phyloP scores from a whole-genome alignment of 2,113 vertebrate species.

The Rhegmatorhina hoffmannsi region DNA sequence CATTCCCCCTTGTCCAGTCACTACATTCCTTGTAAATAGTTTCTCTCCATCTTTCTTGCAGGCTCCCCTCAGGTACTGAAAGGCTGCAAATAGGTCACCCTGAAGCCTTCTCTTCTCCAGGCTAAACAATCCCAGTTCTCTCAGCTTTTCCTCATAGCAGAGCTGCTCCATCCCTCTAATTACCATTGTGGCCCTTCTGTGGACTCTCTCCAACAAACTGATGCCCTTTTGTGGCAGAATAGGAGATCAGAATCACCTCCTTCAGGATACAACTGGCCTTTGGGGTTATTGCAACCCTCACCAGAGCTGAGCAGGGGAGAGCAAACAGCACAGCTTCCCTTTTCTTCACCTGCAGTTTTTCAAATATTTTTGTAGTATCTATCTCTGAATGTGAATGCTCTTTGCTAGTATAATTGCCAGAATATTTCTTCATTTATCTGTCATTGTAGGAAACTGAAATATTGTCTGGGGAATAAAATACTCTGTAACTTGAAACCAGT shows the following conservation, averaged over 20 bases:
- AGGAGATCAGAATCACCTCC: neutral
- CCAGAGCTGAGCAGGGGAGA: neutral
- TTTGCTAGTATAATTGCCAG: conserved; percentile 14
- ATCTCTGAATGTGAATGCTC: neutral
- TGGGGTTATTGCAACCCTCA: neutral
- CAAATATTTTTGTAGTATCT: neutral
- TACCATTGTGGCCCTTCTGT: neutral
- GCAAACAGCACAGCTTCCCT: neutral
- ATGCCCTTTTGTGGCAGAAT: neutral
- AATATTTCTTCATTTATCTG: conserved; percentile 33
- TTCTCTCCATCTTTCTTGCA: neutral
- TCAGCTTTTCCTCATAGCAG: neutral
- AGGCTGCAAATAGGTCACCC: neutral
- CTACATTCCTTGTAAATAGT: neutral
- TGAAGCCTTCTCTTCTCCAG: neutral
- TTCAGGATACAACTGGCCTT: neutral
- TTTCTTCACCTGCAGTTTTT: neutral
- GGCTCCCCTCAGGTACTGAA: neutral
- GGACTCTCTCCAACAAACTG: neutral
- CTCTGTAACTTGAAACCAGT: neutral
- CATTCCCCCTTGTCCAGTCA: neutral
- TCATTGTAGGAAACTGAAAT: neutral
- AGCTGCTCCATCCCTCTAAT: neutral
- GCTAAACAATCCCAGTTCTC: neutral
- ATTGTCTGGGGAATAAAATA: conserved; percentile 26